Conservation (phyloP, 2,888 invertebrate genomes). For the Lumbricus terrestris region DNA sequence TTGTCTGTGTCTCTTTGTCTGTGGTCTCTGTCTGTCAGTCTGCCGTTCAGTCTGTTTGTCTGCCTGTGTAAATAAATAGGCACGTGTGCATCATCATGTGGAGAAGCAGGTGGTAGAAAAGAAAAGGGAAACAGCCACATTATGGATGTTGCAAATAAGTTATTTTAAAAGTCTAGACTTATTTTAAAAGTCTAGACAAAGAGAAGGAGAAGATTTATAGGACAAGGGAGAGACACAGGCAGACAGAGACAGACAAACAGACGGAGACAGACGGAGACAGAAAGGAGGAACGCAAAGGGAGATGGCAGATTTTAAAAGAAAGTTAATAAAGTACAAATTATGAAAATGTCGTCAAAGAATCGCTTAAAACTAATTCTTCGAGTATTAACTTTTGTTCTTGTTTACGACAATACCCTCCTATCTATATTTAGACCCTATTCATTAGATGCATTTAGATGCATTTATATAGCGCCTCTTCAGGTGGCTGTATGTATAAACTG, state of each 20-base stretch:
- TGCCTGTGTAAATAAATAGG: background rate
- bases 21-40: background rate
- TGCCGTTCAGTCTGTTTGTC: background rate
- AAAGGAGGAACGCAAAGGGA: background rate
- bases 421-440: too few species aligned
- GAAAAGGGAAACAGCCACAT: too few species aligned
- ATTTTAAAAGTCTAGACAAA: background rate
- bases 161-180: background rate
- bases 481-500: too few species aligned
- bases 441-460: too few species aligned
- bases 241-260: background rate
- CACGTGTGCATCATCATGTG: background rate
- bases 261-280: background rate
- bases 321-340: too few species aligned
- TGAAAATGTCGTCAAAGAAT: too few species aligned
- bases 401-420: too few species aligned
- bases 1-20: background rate
- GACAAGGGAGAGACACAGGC: background rate
- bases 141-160: too few species aligned
- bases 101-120: too few species aligned
- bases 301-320: too few species aligned
- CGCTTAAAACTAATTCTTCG: too few species aligned
- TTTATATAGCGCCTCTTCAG: too few species aligned
- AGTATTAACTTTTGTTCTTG: background rate
- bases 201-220: background rate